Conservation (phyloP, 2,797 vertebrate species). For the Epinephelus coioides region DNA sequence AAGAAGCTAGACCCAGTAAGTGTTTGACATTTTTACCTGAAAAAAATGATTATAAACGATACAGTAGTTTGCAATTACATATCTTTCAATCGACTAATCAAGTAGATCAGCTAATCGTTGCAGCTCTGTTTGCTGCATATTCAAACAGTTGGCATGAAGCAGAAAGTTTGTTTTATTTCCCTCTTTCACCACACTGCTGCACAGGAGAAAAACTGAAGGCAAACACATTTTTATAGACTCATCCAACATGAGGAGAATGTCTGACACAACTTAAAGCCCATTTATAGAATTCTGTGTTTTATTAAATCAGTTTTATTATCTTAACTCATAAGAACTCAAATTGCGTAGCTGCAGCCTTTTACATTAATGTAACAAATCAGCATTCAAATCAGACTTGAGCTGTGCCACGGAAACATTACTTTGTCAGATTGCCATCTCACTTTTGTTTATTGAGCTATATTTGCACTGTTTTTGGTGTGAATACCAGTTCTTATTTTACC, state of each 20-base stretch:
- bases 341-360: neutral
- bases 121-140: neutral
- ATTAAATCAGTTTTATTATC: neutral
- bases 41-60: too few species aligned
- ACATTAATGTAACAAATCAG: neutral
- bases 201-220: neutral
- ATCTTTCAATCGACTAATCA: too few species aligned
- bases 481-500: neutral
- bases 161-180: neutral
- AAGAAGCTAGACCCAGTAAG: too few species aligned
- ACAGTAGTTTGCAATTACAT: too few species aligned
- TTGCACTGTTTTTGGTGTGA: neutral
- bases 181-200: neutral
- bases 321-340: neutral
- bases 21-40: too few species aligned
- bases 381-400: neutral
- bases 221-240: neutral
- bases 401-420: neutral
- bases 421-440: neutral
- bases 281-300: neutral
- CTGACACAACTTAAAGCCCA: neutral
- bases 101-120: too few species aligned
- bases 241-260: neutral
- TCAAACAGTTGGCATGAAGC: conserved; percentile 2
- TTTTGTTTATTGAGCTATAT: neutral